Conservation (phyloP, 1,140 invertebrate genomes). For the Apolygus lucorum region DNA sequence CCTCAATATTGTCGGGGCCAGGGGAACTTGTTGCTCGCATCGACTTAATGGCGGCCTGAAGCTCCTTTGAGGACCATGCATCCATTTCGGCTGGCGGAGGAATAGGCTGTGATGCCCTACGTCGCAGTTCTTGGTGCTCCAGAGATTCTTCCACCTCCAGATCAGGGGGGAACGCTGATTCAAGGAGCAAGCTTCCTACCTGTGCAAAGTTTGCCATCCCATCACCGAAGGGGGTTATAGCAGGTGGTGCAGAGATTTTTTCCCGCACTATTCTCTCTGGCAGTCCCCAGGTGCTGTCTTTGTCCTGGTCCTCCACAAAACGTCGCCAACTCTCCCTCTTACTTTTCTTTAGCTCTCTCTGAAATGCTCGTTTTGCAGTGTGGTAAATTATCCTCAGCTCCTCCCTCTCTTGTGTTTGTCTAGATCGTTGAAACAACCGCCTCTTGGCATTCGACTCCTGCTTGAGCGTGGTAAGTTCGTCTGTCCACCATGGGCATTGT, state of each 20-base stretch:
- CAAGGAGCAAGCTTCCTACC: background rate
- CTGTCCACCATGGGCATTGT: slow-evolving; percentile 4
- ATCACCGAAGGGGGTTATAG: background rate
- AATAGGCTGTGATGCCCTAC: background rate
- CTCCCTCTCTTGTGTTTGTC: background rate
- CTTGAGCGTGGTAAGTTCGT: background rate
- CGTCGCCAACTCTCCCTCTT: background rate
- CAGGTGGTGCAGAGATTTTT: background rate
- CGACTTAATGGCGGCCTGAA: too few species aligned
- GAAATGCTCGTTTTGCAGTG: background rate
- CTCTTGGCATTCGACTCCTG: background rate
- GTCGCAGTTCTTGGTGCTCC: background rate
- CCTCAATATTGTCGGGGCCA: too few species aligned
- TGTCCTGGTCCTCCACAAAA: background rate
- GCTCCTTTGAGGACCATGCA: background rate
- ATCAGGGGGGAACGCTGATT: slow-evolving; percentile 7
- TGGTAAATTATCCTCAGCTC: background rate
- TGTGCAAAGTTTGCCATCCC: background rate
- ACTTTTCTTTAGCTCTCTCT: background rate
- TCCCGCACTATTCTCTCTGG: background rate
- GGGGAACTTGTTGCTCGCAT: too few species aligned
- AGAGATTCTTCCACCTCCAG: background rate
- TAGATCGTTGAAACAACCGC: background rate
- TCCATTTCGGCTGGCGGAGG: background rate
- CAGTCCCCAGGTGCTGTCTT: background rate